phyloP scores from a whole-genome alignment of 2,113 vertebrate species.

The Daboia siamensis region DNA sequence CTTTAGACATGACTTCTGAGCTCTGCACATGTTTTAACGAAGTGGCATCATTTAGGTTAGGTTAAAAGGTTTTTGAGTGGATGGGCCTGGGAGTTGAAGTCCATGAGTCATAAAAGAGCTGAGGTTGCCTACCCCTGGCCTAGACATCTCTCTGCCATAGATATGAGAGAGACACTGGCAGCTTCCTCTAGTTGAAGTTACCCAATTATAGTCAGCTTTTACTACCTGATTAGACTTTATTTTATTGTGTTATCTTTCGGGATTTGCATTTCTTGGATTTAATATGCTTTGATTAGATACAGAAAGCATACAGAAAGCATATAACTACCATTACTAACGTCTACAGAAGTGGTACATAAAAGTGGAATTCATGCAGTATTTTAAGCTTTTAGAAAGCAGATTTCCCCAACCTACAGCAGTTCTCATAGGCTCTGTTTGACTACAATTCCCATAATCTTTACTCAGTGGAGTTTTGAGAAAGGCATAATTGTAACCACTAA shows the following conservation, averaged over 20 bases:
- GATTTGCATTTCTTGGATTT: neutral
- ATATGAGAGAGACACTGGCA: neutral
- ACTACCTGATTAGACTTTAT: neutral
- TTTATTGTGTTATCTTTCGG: neutral
- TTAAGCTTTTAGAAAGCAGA: neutral
- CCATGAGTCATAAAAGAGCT: no score
- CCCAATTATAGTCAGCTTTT: neutral
- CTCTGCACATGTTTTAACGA: neutral
- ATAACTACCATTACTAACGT: neutral
- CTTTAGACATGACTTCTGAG: neutral
- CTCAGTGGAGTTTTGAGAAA: neutral
- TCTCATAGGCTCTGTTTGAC: neutral
- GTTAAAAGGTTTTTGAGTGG: neutral
- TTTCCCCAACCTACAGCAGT: neutral
- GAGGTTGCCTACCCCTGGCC: no score
- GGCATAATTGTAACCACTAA: neutral
- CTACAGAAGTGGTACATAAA: neutral
- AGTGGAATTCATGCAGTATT: neutral
- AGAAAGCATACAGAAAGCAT: neutral
- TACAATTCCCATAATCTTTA: neutral
- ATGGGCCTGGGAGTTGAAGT: no score
- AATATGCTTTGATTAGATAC: neutral
- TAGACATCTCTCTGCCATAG: neutral
- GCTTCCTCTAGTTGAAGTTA: neutral
- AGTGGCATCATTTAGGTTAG: neutral